phyloP scores from a whole-genome alignment of 1,140 invertebrate species.

The Diplogasteroides magnus region DNA sequence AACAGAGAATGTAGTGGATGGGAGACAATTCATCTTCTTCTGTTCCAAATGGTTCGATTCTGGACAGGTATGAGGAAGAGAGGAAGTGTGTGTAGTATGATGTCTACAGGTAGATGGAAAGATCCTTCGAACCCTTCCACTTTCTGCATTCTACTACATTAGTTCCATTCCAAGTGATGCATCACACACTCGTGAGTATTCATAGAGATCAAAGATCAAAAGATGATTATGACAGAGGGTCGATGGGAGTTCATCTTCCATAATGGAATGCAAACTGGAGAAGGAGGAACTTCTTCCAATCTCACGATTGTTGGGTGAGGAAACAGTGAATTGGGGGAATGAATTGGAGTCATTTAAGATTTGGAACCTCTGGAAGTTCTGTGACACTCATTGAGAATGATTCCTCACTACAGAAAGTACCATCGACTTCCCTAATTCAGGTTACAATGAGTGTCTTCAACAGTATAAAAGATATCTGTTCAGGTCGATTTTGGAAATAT shows the following conservation, averaged over 20 bases:
- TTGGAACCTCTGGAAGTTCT: constrained; percentile 13
- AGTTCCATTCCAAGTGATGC: constrained; percentile 10
- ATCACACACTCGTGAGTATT: constrained; percentile 12
- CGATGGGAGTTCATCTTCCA: constrained; percentile 32
- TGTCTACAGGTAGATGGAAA: constrained; percentile 31
- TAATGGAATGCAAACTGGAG: constrained; percentile 20
- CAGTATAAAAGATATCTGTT: neutral
- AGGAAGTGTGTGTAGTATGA: neutral
- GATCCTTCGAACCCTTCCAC: constrained; percentile 23
- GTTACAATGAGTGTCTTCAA: neutral
- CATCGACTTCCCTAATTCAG: constrained; percentile 1
- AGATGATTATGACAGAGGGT: constrained; percentile 22
- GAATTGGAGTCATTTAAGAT: too few relatives aligned
- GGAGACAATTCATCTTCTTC: constrained; percentile 32
- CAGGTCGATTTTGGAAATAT: constrained; percentile 35
- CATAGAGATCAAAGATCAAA: neutral
- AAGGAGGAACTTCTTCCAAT: constrained; percentile 32
- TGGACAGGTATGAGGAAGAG: constrained; percentile 12
- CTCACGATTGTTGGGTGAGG: constrained; percentile 19
- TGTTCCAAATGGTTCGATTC: constrained; percentile 34
- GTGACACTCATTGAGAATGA: neutral
- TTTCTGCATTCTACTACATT: constrained; percentile 26
- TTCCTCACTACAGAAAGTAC: neutral
- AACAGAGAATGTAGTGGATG: constrained; percentile 28
- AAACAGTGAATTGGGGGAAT: too few relatives aligned